Evolutionary conservation across 2,113 vertebrate species (phyloP), one percentile per base, ranked within the genome.

Genomic region (Syngnathus scovelli): DNA sequence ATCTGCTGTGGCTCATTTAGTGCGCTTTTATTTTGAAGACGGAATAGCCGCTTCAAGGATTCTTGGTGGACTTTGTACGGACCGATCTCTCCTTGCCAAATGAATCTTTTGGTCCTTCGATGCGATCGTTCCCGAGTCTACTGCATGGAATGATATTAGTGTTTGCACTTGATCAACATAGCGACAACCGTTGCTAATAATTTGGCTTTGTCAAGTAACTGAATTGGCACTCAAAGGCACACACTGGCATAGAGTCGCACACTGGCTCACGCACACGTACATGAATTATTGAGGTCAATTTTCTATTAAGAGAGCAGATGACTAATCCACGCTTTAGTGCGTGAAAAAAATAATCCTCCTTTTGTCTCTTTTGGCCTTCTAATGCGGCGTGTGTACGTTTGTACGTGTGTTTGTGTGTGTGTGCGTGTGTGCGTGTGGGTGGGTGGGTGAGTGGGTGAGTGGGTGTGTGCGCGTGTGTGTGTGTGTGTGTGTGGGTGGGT

Each of bases 251-350:
- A 12, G 27, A 33, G 21, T 27, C 55, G 10, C 54, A 60, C 41
- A 56, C 56, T 19, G n/a, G n/a, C 66, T 55, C 65, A 38, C 59
- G 39, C n/a, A 18, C 12, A 36, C 41, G 64, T 18, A 36, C 41
- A 67, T 18, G 77, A 33, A 75, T 39, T 72, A 82, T 86, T 71
- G 75, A 79, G 76, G 74, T 54, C 77, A 79, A 74, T 84, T 80
- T 76, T 77, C 80, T 82, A 82, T 82, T 85, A 75, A 74, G 69
- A 77, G 54, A 75, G 65, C 82, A 82, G 68, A 70, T 73, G 77
- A 78, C 76, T 87, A 72, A 84, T 85, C 76, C 78, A 68, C 64
- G 75, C 73, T 76, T 78, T 66, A 76, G 72, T 67, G 68, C 64
- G 67, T 69, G 74, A 77, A 54, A 69, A 67, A 75, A 75, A 74